Conservation (phyloP, 2,797 vertebrate genomes). For the Varecia variegata region DNA sequence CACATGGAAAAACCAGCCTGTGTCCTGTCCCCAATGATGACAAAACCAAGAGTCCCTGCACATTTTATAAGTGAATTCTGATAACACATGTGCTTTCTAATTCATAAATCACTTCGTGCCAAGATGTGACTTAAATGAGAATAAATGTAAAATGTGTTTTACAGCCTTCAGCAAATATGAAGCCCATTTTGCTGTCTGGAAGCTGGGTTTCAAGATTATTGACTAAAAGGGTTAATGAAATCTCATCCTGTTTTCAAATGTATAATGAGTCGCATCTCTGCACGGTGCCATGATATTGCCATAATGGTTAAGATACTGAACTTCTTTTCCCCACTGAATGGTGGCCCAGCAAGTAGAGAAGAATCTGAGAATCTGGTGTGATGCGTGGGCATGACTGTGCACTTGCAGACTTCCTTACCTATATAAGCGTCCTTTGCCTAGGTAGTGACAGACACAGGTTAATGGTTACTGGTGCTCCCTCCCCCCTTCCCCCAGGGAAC, state of each 20-base stretch:
- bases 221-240: neutral
- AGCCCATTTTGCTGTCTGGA: neutral
- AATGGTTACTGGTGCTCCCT: neutral
- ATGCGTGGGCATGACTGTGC: too few species aligned
- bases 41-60: neutral
- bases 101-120: constrained; percentile 47
- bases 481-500: neutral
- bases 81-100: neutral
- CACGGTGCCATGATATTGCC: neutral
- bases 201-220: neutral
- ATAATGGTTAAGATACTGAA: neutral
- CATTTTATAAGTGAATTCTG: constrained; percentile 50
- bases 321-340: neutral
- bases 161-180: neutral
- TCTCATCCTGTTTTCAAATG: neutral
- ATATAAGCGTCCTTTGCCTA: neutral
- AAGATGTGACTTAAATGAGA: constrained; percentile 29
- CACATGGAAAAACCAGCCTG: neutral
- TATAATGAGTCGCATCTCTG: neutral
- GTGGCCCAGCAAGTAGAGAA: neutral
- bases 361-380: rapidly evolving
- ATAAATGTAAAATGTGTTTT: neutral
- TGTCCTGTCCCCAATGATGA: neutral
- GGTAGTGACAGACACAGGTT: too few species aligned
- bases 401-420: neutral